Evolutionary conservation across 2,888 invertebrate genomes (phyloP).

Genomic region (Chrysomela aeneicollis): DNA sequence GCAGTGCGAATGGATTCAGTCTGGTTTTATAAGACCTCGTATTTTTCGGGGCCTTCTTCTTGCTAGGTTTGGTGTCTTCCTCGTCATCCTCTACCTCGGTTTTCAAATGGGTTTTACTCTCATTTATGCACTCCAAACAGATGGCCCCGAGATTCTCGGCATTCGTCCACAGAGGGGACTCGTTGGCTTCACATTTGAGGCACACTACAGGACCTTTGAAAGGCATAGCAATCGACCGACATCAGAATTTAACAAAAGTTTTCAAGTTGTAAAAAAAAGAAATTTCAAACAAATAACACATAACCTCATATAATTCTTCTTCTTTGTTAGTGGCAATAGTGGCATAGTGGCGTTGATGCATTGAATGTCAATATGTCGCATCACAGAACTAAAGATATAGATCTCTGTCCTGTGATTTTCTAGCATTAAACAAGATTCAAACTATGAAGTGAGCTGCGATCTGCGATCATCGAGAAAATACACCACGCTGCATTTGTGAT

Average conservation of each 20-base stretch:
- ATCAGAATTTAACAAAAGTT: not conserved
- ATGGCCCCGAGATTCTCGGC: constrained; percentile 75
- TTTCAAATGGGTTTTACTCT: constrained; percentile 61
- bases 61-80: constrained; percentile 64
- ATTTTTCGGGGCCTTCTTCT: constrained; percentile 68
- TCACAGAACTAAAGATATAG: too few species aligned
- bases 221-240: constrained; percentile 49
- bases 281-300: too few species aligned
- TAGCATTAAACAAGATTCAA: too few species aligned
- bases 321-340: too few species aligned
- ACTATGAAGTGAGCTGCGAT: too few species aligned
- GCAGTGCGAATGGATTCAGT: constrained; percentile 60
- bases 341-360: too few species aligned
- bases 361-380: too few species aligned
- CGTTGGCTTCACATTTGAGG: constrained; percentile 73
- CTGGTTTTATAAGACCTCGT: constrained; percentile 63
- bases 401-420: too few species aligned
- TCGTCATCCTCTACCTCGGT: constrained; percentile 54
- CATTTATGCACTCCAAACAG: constrained; percentile 77
- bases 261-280: not conserved
- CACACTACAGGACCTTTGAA: constrained; percentile 72
- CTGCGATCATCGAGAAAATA: too few species aligned
- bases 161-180: constrained; percentile 79
- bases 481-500: too few species aligned
- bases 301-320: too few species aligned